phyloP scores from a whole-genome alignment of 2,113 vertebrate species.

The Argyrosomus japonicus region DNA sequence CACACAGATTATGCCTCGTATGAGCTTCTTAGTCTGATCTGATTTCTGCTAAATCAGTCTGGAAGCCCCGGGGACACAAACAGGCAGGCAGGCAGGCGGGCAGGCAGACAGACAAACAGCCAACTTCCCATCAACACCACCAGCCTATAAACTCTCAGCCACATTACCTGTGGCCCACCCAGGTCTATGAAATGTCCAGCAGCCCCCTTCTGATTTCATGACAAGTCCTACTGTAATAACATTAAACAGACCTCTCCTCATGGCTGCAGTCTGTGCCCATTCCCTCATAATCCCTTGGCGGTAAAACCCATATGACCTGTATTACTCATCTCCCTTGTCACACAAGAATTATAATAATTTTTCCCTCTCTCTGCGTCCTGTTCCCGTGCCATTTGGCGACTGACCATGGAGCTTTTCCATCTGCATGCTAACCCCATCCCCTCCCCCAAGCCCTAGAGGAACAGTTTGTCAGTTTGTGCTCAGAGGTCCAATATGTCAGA shows the following conservation, averaged over 20 bases:
- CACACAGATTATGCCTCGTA: conserved; percentile 74
- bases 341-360: conserved; percentile 77
- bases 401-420: conserved; percentile 56
- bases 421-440: conserved; percentile 51
- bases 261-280: conserved; percentile 63
- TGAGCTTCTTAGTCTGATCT: conserved; percentile 81
- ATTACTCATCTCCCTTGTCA: conserved; percentile 79
- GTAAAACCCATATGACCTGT: conserved; percentile 83
- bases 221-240: conserved; percentile 63
- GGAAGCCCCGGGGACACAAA: conserved; percentile 45
- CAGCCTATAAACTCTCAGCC: not conserved
- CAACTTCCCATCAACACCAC: not conserved
- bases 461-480: conserved; percentile 6
- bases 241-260: conserved; percentile 67
- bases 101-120: not conserved
- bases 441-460: not conserved
- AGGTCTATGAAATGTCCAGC: not conserved
- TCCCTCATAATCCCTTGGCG: conserved; percentile 75
- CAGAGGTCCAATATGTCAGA: conserved; percentile 4
- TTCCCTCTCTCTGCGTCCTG: conserved; percentile 37
- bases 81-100: conserved; percentile 4
- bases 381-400: conserved; percentile 64
- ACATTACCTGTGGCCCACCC: not conserved
- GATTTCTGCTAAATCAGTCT: conserved; percentile 78
- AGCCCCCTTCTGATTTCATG: conserved; percentile 44